Evolutionary conservation across 2,113 vertebrate genomes (phyloP).

Genomic region (Chaetodon trifascialis): DNA sequence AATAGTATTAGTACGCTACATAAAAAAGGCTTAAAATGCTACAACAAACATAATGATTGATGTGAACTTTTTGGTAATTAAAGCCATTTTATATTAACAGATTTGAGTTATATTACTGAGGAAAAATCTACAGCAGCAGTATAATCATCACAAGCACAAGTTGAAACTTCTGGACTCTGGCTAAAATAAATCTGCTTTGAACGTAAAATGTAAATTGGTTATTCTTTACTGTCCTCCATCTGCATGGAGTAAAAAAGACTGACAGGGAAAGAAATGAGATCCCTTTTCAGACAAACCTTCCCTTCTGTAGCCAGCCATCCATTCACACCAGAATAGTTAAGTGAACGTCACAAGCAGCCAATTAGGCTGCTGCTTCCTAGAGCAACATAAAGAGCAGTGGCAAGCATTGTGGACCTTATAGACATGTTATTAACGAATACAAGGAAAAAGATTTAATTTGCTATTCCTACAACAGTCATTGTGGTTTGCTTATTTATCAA

Average conservation of each 20-base stretch:
- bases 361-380: slow-evolving; percentile 1
- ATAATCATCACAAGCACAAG: no score
- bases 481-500: slow-evolving; percentile 9
- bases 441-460: neutral
- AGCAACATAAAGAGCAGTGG: slow-evolving; percentile 10
- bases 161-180: neutral
- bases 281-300: neutral
- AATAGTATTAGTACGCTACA: neutral
- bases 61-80: neutral
- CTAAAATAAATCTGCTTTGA: neutral
- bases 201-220: neutral
- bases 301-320: fast-evolving
- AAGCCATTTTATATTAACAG: neutral
- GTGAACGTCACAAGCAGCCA: neutral
- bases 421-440: slow-evolving; percentile 7
- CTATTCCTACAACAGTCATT: neutral
- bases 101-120: neutral
- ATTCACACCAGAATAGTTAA: slow-evolving; percentile 16
- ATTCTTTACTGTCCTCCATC: neutral
- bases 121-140: neutral
- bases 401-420: neutral
- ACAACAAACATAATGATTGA: no score
- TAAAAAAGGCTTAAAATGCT: no score
- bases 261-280: neutral
- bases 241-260: neutral